These are phyloP conservation scores for Ladona fulva DNA, from an alignment of 1,140 invertebrate species.

Conservation along the genomic window DNA sequence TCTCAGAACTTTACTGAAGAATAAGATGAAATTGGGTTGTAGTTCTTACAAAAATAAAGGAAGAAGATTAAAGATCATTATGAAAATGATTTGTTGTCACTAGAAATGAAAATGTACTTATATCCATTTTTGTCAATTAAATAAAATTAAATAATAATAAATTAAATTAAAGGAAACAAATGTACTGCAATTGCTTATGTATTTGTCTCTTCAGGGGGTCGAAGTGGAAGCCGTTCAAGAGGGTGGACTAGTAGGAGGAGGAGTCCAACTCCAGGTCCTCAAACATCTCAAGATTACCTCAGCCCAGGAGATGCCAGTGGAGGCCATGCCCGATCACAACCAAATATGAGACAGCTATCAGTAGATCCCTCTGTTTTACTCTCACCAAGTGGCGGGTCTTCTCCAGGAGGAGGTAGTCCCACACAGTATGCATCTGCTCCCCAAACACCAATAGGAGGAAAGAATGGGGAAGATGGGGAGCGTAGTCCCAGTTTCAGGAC, in stretches of 20 bases:
- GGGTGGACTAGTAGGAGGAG: neutral
- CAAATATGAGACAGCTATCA: neutral
- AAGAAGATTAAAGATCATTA: too few species aligned
- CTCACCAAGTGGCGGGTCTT: neutral
- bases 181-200: neutral
- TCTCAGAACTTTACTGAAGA: too few species aligned
- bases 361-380: neutral
- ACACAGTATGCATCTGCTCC: neutral
- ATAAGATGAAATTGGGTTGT: too few species aligned
- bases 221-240: neutral
- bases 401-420: neutral
- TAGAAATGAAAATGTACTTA: too few species aligned
- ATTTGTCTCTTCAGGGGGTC: neutral
- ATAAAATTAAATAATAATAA: too few species aligned
- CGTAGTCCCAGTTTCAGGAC: neutral
- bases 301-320: neutral
- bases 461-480: neutral
- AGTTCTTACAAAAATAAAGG: too few species aligned
- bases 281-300: neutral
- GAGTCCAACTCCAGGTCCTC: neutral
- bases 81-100: too few species aligned
- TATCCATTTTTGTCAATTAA: too few species aligned
- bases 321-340: neutral
- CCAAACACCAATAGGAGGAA: neutral
- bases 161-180: too few species aligned